phyloP scores from a whole-genome alignment of 1,140 invertebrate genomes.

The Drosophila pachea region DNA sequence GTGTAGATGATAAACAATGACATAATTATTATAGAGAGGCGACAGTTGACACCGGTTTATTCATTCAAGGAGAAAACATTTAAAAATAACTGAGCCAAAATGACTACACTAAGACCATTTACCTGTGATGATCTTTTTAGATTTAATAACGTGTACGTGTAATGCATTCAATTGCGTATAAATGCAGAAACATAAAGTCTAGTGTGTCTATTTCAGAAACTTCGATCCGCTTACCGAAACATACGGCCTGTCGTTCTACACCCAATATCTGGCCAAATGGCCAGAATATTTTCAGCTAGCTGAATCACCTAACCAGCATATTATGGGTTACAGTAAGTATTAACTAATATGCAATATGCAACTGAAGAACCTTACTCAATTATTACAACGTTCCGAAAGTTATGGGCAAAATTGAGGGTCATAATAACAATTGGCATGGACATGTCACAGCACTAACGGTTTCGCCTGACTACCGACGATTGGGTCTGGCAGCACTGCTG shows the following conservation, averaged over 20 bases:
- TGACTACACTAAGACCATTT: conserved; percentile 96
- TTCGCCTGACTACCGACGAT: conserved; percentile 93
- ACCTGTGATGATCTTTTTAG: conserved; percentile 96
- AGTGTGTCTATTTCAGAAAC: conserved; percentile 83
- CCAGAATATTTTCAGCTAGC: conserved; percentile 99
- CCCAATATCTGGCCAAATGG: conserved; percentile 98
- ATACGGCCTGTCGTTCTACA: conserved; percentile 98
- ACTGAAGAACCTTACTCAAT: not conserved
- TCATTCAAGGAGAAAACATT: not conserved
- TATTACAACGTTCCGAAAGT: conserved; percentile 82
- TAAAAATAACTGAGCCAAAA: conserved; percentile 71
- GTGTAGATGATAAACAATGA: not conserved
- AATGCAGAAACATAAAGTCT: not conserved
- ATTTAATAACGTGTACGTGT: conserved; percentile 96
- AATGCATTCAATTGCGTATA: not conserved
- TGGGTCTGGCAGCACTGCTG: conserved; percentile 94
- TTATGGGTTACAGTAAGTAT: conserved; percentile 98
- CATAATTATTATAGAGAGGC: not conserved
- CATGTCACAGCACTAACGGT: conserved; percentile 99
- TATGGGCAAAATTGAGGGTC: conserved; percentile 99
- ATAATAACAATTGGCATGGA: conserved; percentile 97
- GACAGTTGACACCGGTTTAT: not conserved
- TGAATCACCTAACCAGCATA: conserved; percentile 95
- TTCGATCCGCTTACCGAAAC: conserved; percentile 98
- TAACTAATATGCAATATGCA: not conserved